Evolutionary conservation across 2,797 vertebrate species (phyloP).

Genomic region (Etheostoma nigrum): DNA sequence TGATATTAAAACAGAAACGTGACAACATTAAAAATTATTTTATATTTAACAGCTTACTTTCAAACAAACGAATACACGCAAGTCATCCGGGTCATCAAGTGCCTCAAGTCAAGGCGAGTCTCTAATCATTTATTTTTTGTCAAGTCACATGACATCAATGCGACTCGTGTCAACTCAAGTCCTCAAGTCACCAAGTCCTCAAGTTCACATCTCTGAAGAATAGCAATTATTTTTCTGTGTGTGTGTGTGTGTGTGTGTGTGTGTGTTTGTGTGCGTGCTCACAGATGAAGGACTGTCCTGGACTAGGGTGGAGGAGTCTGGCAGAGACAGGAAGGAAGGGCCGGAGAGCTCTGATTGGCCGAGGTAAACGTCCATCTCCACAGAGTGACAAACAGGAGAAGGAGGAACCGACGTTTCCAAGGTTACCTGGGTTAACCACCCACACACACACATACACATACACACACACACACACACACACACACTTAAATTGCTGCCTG

Average conservation of each 20-base stretch:
- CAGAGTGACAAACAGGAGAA: conserved; percentile 76
- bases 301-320: conserved; percentile 71
- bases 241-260: conserved; percentile 5
- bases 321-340: conserved; percentile 82
- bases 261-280: conserved; percentile 41
- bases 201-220: no score
- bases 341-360: conserved; percentile 70
- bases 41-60: no score
- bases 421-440: conserved; percentile 73
- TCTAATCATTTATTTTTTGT: no score
- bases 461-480: not conserved
- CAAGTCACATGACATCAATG: no score
- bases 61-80: no score
- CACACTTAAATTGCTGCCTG: conserved; percentile 5
- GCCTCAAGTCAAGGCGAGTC: no score
- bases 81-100: no score
- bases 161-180: no score
- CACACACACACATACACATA: not conserved
- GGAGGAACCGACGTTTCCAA: conserved; percentile 77
- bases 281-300: conserved; percentile 81
- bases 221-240: not conserved
- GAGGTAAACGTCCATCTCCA: conserved; percentile 85
- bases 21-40: no score
- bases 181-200: no score
- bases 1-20: no score